These are phyloP conservation scores for Tachystola acroxantha DNA, from an alignment of 2,888 invertebrate genomes.

Conservation along the genomic window DNA sequence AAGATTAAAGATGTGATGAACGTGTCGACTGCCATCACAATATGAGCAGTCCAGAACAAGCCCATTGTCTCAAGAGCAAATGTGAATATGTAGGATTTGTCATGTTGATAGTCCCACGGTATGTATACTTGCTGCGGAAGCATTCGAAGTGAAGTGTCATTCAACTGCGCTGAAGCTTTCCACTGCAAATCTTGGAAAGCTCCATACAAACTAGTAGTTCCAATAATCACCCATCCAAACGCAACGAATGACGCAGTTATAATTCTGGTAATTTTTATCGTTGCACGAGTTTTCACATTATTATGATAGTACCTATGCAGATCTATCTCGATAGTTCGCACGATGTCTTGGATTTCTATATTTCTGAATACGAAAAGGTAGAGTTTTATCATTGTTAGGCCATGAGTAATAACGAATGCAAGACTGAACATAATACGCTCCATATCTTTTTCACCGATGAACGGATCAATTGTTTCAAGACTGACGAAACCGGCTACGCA, in stretches of 20 bases:
- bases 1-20: constrained; percentile 64
- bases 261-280: constrained; percentile 46
- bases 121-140: constrained; percentile 67
- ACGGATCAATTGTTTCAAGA: constrained; percentile 68
- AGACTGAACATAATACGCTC: constrained; percentile 70
- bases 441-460: constrained; percentile 62
- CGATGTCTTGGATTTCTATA: constrained; percentile 54
- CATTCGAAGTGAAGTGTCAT: constrained; percentile 39
- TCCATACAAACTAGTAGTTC: constrained; percentile 57
- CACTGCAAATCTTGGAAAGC: constrained; percentile 56
- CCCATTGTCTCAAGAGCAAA: constrained; percentile 60
- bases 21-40: constrained; percentile 67
- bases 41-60: constrained; percentile 67
- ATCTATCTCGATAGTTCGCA: constrained; percentile 50
- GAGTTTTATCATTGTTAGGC: constrained; percentile 60
- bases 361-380: constrained; percentile 65
- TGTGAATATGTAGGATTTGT: constrained; percentile 48
- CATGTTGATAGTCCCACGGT: constrained; percentile 63
- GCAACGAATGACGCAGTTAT: constrained; percentile 55
- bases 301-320: constrained; percentile 60
- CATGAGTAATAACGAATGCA: constrained; percentile 68
- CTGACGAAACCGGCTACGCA: constrained; percentile 67
- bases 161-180: constrained; percentile 44
- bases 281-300: constrained; percentile 36
- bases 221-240: constrained; percentile 67